Percentiles rank a stretch among this genome's conserved stretches.
These are phyloP conservation scores for Chaetodon auriga DNA, from an alignment of 2,113 vertebrate genomes.

Conservation along the genomic window DNA sequence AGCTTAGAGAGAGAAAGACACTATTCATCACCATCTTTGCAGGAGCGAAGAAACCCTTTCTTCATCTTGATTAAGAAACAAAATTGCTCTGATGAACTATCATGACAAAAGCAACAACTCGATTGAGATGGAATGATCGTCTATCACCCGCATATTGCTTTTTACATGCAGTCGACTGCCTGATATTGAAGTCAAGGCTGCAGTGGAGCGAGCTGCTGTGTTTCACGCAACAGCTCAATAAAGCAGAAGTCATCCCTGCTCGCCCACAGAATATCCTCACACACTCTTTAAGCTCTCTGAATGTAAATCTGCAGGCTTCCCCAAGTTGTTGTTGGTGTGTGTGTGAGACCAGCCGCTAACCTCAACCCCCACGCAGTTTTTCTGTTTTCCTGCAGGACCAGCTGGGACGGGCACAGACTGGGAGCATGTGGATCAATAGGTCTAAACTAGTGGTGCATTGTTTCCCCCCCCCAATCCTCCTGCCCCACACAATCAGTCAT, in stretches of 20 bases:
- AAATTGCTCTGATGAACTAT: constrained; percentile 41
- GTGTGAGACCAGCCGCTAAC: constrained; percentile 15
- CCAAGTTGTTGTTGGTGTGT: constrained; percentile 6
- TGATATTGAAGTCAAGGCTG: constrained; percentile 43
- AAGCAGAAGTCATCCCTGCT: constrained; percentile 4
- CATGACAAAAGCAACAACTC: constrained; percentile 33
- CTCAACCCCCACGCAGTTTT: constrained; percentile 19
- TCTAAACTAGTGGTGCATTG: constrained; percentile 75
- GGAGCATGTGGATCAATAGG: constrained; percentile 76
- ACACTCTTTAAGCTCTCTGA: constrained; percentile 12
- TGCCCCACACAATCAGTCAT: constrained; percentile 82
- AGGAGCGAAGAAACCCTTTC: background rate
- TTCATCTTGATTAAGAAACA: constrained; percentile 53
- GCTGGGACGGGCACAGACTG: constrained; percentile 71
- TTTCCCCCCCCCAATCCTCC: constrained; percentile 50
- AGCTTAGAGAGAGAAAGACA: constrained; percentile 19
- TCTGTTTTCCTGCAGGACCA: constrained; percentile 65
- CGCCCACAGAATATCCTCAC: constrained; percentile 36
- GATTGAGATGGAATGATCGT: constrained; percentile 44
- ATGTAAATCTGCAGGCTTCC: constrained; percentile 31
- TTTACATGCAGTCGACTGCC: constrained; percentile 11
- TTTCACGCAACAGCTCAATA: constrained; percentile 7
- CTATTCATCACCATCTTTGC: constrained; percentile 48
- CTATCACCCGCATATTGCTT: constrained; percentile 54
- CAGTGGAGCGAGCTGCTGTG: constrained; percentile 18